Conservation (phyloP, 2,797 vertebrate genomes). For the Cynodonichthys magdalenae region DNA sequence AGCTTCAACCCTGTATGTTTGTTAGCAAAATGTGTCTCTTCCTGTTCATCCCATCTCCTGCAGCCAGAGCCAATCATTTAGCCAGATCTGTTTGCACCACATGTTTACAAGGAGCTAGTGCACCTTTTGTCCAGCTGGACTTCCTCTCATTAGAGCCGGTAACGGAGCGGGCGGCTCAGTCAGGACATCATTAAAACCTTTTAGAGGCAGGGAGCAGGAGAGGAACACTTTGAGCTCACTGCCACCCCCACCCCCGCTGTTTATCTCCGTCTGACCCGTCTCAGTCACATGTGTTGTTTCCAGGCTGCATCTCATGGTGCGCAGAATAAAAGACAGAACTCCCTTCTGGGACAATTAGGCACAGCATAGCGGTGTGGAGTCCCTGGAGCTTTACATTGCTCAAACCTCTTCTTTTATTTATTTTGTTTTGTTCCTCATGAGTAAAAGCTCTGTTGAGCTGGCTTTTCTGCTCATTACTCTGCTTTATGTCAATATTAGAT, state of each 20-base stretch:
- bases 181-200: conserved; percentile 61
- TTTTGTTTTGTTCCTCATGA: conserved; percentile 36
- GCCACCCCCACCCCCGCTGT: background rate
- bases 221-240: conserved; percentile 23
- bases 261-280: conserved; percentile 11
- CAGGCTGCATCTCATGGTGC: conserved; percentile 25
- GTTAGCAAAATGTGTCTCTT: too few species aligned
- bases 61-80: conserved; percentile 19
- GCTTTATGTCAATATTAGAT: conserved; percentile 7
- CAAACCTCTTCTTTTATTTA: conserved; percentile 10
- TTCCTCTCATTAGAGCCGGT: conserved; percentile 60
- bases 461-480: conserved; percentile 34
- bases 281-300: conserved; percentile 34
- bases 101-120: conserved; percentile 16
- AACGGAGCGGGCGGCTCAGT: conserved; percentile 35
- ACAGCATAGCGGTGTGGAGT: conserved; percentile 25
- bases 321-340: conserved; percentile 37
- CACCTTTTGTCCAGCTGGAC: conserved; percentile 15
- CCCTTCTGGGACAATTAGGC: conserved; percentile 44
- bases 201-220: conserved; percentile 62
- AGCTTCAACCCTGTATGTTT: too few species aligned
- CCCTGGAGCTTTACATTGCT: conserved; percentile 41
- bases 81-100: conserved; percentile 10
- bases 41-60: background rate
- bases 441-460: conserved; percentile 28